Conservation (phyloP, 2,113 vertebrate genomes). For the Apteryx owenii region DNA sequence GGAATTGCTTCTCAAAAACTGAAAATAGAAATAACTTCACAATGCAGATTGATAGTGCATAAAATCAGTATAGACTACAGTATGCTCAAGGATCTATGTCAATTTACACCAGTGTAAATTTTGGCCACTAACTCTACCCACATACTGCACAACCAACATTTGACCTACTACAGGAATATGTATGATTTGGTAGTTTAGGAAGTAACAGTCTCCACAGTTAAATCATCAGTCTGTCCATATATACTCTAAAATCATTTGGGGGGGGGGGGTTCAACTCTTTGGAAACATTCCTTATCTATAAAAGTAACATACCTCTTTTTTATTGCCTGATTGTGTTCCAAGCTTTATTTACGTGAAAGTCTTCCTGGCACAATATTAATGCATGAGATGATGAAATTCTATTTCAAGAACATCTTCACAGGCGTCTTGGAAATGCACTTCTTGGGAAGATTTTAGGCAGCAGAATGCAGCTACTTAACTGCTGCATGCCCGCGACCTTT, state of each 20-base stretch:
- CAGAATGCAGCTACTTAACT: background rate
- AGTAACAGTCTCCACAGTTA: background rate
- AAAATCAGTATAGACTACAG: background rate
- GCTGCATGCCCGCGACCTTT: background rate
- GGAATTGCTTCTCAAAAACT: background rate
- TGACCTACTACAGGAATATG: background rate
- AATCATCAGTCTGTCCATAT: background rate
- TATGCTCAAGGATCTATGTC: background rate
- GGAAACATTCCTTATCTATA: background rate
- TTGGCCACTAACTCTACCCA: background rate
- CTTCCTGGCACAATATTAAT: slow-evolving; percentile 25
- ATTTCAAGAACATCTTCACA: background rate
- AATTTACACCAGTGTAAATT: background rate
- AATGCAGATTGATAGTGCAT: background rate
- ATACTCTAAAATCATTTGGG: background rate
- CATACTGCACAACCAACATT: background rate
- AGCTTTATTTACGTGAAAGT: background rate
- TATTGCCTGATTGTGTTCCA: background rate
- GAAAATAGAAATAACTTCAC: background rate
- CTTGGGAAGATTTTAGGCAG: background rate
- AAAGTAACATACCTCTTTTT: background rate
- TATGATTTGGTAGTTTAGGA: background rate
- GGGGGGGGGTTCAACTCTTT: background rate
- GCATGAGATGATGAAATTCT: background rate
- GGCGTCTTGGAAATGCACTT: background rate